A percentile compares a stretch with the other conserved stretches of the same genome.
These are phyloP conservation scores for Cyclargus thomasi DNA, from an alignment of 1,140 invertebrate species.

Conservation along the genomic window DNA sequence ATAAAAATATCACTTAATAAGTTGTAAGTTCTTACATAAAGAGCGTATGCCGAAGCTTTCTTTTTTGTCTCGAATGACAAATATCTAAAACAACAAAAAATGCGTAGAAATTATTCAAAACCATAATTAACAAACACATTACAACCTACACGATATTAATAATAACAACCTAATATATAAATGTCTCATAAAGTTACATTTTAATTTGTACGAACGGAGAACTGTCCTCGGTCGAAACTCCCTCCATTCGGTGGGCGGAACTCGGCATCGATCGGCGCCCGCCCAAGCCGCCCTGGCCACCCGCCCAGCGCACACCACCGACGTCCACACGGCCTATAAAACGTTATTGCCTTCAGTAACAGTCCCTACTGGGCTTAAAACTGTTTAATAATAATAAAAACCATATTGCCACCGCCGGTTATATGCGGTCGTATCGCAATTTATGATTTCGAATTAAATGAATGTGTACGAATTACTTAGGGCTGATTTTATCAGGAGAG, in stretches of 20 bases:
- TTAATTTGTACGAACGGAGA: conserved; percentile 16
- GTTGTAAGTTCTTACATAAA: too few relatives aligned
- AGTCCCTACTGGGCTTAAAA: conserved; percentile 15
- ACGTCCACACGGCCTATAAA: conserved; percentile 46
- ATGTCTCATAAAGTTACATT: conserved; percentile 14
- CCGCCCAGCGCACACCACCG: conserved; percentile 37
- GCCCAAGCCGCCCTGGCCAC: conserved; percentile 32
- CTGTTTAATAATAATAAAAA: conserved; percentile 16
- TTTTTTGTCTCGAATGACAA: neutral
- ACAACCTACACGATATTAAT: conserved; percentile 11
- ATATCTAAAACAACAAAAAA: neutral
- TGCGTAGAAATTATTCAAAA: neutral
- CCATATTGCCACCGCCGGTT: conserved; percentile 3
- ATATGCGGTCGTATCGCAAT: neutral
- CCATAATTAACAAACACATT: neutral
- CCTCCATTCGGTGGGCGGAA: conserved; percentile 46
- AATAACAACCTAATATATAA: conserved; percentile 7
- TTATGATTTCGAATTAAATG: conserved; percentile 5
- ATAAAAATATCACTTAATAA: too few relatives aligned
- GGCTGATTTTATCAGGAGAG: neutral
- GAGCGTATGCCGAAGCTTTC: too few relatives aligned
- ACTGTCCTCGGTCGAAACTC: conserved; percentile 18
- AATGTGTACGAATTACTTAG: neutral
- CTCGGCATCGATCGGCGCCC: conserved; percentile 51
- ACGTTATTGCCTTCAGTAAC: conserved; percentile 54